Evolutionary conservation across 2,797 vertebrate genomes (phyloP), one percentile per base, ranked within the genome.

Genomic region (Syndactyla subalaris): DNA sequence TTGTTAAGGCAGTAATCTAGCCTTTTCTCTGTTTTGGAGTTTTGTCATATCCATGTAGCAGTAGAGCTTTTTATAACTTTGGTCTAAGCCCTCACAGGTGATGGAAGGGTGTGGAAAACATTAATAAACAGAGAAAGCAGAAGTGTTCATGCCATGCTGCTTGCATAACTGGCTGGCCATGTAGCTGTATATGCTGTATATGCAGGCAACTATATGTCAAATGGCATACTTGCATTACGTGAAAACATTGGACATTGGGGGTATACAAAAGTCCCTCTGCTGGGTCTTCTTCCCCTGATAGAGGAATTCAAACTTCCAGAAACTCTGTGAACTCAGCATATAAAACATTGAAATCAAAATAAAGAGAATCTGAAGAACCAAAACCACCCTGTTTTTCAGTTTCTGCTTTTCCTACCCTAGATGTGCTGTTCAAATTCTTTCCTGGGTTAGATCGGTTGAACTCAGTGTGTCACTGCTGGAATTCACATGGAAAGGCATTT

Each of bases 351-450:
- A 82, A 86, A 34, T 36, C 7, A 66, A 76, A 91, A n/a, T 1
- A 27, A 45, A 79, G 89, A 67, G 0, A 76, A 77, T 38, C 15
- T 24, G 79, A 86, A 79, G 7, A 74, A 61, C 30, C 41, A 67
- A 80, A 71, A 0, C 11, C 26, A 27, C 16, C 9, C 19, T 6
- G 2, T 3, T 84, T 58, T 76, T 36, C 34, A 4, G 1, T n/a
- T 82, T 41, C 57, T 65, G 24, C 15, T 65, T 72, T 92, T 58
- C 76, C 75, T 85, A 4, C 29, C 72, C 46, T 38, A 32, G 10
- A 66, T 43, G 14, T 3, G 1, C 29, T 41, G 18, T 16, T 76
- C 46, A 27, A 65, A 62, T 58, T 54, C 21, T 87, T 93, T 51
- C 36, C 43, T 51, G 55, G 20, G 78, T 87, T 68, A 62, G 58